Percentiles rank a stretch among this genome's conserved stretches.
These are phyloP conservation scores for Peromyscus aztecus DNA, from an alignment of 2,797 vertebrate species.

Conservation along the genomic window DNA sequence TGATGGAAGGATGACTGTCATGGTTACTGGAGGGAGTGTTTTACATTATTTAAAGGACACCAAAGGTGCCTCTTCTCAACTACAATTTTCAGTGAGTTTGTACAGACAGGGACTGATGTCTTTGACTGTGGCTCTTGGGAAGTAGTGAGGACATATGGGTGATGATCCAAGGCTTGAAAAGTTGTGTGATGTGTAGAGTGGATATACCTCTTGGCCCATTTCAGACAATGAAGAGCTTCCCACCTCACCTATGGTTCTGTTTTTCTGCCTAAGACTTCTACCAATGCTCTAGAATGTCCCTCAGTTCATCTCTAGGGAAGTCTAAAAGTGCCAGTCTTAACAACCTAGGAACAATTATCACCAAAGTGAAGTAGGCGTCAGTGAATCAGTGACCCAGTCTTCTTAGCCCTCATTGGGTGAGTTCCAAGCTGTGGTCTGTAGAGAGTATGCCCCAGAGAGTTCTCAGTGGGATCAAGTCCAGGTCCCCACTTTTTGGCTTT, in stretches of 20 bases:
- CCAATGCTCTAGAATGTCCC: not conserved
- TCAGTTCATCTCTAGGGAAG: not conserved
- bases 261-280: not conserved
- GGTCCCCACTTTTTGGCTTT: not conserved
- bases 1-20: not conserved
- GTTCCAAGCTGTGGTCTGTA: not conserved
- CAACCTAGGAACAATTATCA: not conserved
- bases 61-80: not conserved
- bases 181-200: not conserved
- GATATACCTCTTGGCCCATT: not conserved
- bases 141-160: not conserved
- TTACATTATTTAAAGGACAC: not conserved
- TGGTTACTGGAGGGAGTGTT: not conserved
- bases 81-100: slow-evolving; percentile 9
- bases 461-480: not conserved
- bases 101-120: not conserved
- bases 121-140: not conserved
- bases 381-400: not conserved
- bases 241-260: not conserved
- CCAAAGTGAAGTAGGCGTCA: not conserved
- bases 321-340: not conserved
- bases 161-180: not conserved
- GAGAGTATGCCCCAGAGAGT: not conserved
- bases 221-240: not conserved
- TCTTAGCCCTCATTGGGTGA: not conserved